Percentiles rank a stretch among this genome's conserved stretches.
Evolutionary conservation across 2,888 invertebrate genomes (phyloP).

Genomic region (Rugalucina vietnamica): DNA sequence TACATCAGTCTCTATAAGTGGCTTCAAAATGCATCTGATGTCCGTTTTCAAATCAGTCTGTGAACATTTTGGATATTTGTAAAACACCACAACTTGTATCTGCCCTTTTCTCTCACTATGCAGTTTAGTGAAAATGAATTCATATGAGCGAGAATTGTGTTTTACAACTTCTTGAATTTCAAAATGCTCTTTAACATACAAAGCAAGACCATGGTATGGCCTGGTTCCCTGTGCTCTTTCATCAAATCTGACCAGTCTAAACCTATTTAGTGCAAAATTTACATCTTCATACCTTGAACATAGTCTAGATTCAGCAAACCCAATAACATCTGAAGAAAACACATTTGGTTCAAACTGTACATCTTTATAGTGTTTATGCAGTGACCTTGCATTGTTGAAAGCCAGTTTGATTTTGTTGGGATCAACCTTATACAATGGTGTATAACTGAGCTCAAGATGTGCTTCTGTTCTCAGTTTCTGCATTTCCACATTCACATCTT

Average conservation of each 20-base stretch:
- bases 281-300: neutral
- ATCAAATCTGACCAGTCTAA: slow-evolving; percentile 82
- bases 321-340: neutral
- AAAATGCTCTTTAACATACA: slow-evolving; percentile 4
- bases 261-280: neutral
- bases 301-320: neutral
- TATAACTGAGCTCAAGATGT: neutral
- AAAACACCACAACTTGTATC: slow-evolving; percentile 17
- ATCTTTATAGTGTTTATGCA: neutral
- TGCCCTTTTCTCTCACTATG: neutral
- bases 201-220: slow-evolving; percentile 16
- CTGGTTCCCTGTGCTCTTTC: neutral
- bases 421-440: neutral
- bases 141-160: neutral
- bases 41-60: neutral
- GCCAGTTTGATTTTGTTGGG: neutral
- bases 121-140: neutral
- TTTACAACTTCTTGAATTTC: neutral
- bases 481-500: neutral
- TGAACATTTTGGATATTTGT: slow-evolving; percentile 1
- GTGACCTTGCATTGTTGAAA: neutral
- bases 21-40: neutral
- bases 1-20: neutral
- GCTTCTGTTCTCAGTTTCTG: slow-evolving; percentile 2
- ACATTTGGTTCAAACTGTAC: neutral